Percentiles rank a stretch among this genome's conserved stretches.
Evolutionary conservation across 2,113 vertebrate genomes (phyloP).

Genomic region (Brachypodius melanocephalos): DNA sequence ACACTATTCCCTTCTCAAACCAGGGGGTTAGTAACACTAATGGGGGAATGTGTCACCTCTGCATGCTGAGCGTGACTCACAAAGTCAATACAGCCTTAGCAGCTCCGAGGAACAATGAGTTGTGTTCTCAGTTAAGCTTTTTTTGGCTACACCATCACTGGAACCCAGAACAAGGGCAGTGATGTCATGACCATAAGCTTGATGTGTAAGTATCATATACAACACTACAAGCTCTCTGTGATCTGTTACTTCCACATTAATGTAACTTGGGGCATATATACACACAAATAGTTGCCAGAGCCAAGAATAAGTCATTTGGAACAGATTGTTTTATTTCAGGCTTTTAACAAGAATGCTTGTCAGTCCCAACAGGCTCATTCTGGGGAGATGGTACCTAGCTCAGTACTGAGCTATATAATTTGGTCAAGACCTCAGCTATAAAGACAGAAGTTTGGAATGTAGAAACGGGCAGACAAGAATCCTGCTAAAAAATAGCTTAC

Average conservation of each 20-base stretch:
- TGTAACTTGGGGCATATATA: background rate
- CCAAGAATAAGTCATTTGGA: conserved; percentile 32
- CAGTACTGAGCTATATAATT: background rate
- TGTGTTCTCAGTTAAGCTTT: background rate
- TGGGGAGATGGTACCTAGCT: conserved; percentile 13
- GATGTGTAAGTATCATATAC: background rate
- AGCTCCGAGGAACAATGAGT: background rate
- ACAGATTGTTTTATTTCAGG: conserved; percentile 21
- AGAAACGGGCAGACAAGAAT: conserved; percentile 33
- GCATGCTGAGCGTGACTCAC: background rate
- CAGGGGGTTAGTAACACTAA: background rate
- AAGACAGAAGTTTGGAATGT: conserved; percentile 42
- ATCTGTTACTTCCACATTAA: conserved; percentile 26
- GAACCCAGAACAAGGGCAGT: background rate
- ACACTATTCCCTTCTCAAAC: background rate
- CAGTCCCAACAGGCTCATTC: conserved; percentile 1
- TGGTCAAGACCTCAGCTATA: conserved; percentile 17
- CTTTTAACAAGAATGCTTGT: conserved; percentile 20
- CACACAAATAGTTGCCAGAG: background rate
- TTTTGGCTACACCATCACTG: background rate
- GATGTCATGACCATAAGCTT: conserved; percentile 21
- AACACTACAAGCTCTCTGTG: background rate
- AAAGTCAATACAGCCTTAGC: background rate
- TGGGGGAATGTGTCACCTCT: background rate
- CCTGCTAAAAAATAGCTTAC: conserved; percentile 21